Base-by-base conservation (phyloP, 1,140 invertebrate genomes). In the Drosophila elegans region DNA sequence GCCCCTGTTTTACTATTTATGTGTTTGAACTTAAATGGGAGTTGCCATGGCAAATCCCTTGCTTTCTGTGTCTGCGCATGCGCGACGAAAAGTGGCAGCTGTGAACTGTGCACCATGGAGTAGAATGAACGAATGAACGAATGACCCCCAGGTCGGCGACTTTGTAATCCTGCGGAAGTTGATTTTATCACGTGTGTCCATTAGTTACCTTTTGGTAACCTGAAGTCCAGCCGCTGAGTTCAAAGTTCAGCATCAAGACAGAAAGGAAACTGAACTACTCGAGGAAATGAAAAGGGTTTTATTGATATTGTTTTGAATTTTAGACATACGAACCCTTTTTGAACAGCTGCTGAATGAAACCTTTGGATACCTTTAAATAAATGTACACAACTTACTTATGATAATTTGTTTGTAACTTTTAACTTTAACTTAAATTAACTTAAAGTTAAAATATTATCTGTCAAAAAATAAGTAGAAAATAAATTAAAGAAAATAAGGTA, bases 81-180 rank as follows among this genome's bases (percentile, higher is more conserved):
- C 84, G 83, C 83, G 75, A 88, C 83, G 72, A 34, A 73, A 86
- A 73, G 73, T 38, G 62, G 52, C 82, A 88, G 83, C 79, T 83
- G 83, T 54, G 46, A 48, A n/a, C 4, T n/a, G 57, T 29, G 12
- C 16, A 32, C 34, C 7, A n/a, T 34, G 36, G n/a, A 39, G 21
- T 66, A 2, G 29, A 1, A 25, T 4, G 60, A 61, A 51, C 60
- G 52, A 67, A 61, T 7, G 29, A 1, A 25, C 7, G 60, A 61
- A 51, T 64, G 52, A 67, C 66, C 63, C 42, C 48, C 71, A 53
- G 77, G 68, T 72, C 82, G 62, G 64, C 73, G 69, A 66, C 66
- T 60, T 59, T 82, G 75, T 88, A 88, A 88, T 88, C 83, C 83
- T 88, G 83, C 83, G 83, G 83, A 88, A 88, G 83, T 88, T 83